Evolutionary conservation across 2,888 invertebrate genomes (phyloP).

Genomic region (Vesta saturnalis): DNA sequence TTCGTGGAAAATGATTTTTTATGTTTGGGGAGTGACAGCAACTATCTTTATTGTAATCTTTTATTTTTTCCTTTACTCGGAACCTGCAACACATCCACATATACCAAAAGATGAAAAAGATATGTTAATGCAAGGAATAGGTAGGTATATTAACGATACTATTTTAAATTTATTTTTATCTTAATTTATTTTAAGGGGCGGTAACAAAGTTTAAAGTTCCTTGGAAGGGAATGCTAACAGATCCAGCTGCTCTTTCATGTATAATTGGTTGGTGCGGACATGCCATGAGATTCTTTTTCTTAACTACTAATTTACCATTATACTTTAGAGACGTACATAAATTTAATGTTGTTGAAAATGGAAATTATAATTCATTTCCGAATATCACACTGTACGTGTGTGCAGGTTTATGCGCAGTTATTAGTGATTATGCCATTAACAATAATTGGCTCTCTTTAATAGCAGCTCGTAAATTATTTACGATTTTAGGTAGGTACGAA

Average conservation of each 20-base stretch:
- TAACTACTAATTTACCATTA: constrained; percentile 75
- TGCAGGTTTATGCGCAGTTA: constrained; percentile 70
- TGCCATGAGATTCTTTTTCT: constrained; percentile 77
- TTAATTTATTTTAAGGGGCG: not conserved
- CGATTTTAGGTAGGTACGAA: constrained; percentile 7
- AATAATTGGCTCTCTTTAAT: constrained; percentile 48
- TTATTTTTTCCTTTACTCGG: constrained; percentile 64
- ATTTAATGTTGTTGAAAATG: constrained; percentile 72
- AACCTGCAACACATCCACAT: constrained; percentile 65
- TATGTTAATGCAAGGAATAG: constrained; percentile 56
- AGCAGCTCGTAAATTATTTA: not conserved
- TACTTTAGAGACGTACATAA: constrained; percentile 75
- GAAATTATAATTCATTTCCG: constrained; percentile 71
- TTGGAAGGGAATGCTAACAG: constrained; percentile 76
- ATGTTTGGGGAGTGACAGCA: constrained; percentile 66
- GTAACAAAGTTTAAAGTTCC: not conserved
- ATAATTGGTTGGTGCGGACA: constrained; percentile 78
- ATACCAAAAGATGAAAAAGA: constrained; percentile 65
- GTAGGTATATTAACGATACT: too few species aligned
- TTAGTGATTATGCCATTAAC: constrained; percentile 75
- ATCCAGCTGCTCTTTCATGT: constrained; percentile 76
- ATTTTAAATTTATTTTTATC: too few species aligned
- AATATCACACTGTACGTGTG: constrained; percentile 75
- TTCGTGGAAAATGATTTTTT: constrained; percentile 68
- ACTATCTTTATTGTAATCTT: constrained; percentile 65